Base-by-base conservation (phyloP, 2,797 vertebrate genomes). In the Pyrrhura leucotis region DNA sequence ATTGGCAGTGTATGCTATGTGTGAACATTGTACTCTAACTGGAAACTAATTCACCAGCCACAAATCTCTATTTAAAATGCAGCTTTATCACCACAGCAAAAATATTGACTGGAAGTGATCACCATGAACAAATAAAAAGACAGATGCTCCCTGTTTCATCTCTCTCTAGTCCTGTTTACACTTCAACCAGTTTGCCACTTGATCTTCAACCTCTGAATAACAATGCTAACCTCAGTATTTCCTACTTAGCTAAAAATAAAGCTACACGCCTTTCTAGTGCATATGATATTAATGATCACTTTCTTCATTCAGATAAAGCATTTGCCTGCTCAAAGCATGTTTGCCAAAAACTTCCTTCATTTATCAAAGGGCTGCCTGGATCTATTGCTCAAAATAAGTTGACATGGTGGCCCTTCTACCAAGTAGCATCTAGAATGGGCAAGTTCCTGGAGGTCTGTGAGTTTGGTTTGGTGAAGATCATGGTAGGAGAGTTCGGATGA, bases 181-280 rank as follows among this genome's bases (percentile, higher is more conserved):
- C 53, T 94, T 95, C 50, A 89, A 88, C 61, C 67, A 77, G 68
- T 94, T 96, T 86, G 44, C 79, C 89, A 86, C 85, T 95, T 95
- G 88, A 88, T 95, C 93, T 95, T 95, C 92, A 95, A 68, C 85
- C 87, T 91, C 85, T 85, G 69, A 90, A 81, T 80, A 84, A 82
- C 67, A 73, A 63, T 21, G 31, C 56, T 91, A 85, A 85, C 59
- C 37, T 89, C 72, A 67, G 15, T 93, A 67, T 94, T 94, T 95
- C 80, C 71, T 88, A 61, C 68, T 93, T 85, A 80, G 56, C 48
- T 68, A 74, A 93, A 95, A 97, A 80, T 50, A 95, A 86, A 96
- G 31, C 28, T 68, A 40, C 50, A 31, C 0, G 1, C 47, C 56
- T 61, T 82, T 90, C 50, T 74, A 86, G 59, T 59, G 29, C 16